phyloP scores from a whole-genome alignment of 2,888 invertebrate genomes.

The Drosophila putrida region DNA sequence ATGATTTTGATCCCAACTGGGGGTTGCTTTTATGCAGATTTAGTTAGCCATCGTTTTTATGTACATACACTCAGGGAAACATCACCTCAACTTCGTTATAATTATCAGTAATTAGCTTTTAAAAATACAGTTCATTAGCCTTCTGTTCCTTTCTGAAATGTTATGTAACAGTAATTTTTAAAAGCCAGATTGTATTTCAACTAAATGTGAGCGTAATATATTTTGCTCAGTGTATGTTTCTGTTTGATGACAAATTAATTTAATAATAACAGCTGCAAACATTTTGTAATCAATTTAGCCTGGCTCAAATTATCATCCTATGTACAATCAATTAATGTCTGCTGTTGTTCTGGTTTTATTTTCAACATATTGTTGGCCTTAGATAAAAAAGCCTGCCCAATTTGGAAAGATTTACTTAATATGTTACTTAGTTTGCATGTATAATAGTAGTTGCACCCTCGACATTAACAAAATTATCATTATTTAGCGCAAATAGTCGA shows the following conservation, averaged over 20 bases:
- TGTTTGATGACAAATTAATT: slow-evolving; percentile 80
- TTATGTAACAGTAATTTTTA: too few species aligned
- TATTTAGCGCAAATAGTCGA: slow-evolving; percentile 65
- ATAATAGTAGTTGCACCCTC: background rate
- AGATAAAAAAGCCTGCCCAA: slow-evolving; percentile 26
- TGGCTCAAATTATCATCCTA: slow-evolving; percentile 55
- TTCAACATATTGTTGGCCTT: slow-evolving; percentile 23
- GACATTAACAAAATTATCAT: slow-evolving; percentile 62
- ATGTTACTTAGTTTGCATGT: background rate
- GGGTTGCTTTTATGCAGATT: slow-evolving; percentile 75
- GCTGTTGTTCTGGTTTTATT: slow-evolving; percentile 27
- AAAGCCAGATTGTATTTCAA: too few species aligned
- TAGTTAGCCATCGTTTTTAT: slow-evolving; percentile 31
- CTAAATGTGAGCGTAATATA: too few species aligned
- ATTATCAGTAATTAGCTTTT: too few species aligned
- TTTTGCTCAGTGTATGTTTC: slow-evolving; percentile 19
- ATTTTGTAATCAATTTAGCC: slow-evolving; percentile 75
- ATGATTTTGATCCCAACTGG: slow-evolving; percentile 49
- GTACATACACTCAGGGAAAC: too few species aligned
- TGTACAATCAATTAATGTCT: slow-evolving; percentile 73
- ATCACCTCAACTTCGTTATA: too few species aligned
- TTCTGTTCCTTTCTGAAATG: too few species aligned
- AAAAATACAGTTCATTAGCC: too few species aligned
- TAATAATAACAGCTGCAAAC: slow-evolving; percentile 79
- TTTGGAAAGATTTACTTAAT: slow-evolving; percentile 17